A percentile compares a stretch with the other conserved stretches of the same genome.
phyloP scores from a whole-genome alignment of 2,888 invertebrate genomes.

The Pemphredon lugubris region DNA sequence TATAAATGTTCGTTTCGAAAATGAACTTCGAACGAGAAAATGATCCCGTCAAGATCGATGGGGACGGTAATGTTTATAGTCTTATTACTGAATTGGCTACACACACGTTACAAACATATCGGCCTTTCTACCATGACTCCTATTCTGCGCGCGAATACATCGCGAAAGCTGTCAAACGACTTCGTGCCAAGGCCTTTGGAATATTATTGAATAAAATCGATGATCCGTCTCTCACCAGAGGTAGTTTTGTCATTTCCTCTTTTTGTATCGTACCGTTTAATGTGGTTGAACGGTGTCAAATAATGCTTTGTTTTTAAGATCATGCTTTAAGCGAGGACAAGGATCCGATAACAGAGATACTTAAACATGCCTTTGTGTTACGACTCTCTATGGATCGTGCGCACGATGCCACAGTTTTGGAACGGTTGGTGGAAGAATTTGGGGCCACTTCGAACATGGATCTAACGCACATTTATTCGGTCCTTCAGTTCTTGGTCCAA shows the following conservation, averaged over 20 bases:
- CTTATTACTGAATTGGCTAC: slow-evolving; percentile 72
- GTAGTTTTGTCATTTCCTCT: background rate
- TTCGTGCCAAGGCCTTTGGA: slow-evolving; percentile 74
- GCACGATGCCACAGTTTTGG: slow-evolving; percentile 68
- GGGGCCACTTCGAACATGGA: slow-evolving; percentile 46
- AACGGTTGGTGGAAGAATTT: slow-evolving; percentile 66
- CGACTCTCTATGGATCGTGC: slow-evolving; percentile 61
- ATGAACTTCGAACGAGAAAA: too few relatives aligned
- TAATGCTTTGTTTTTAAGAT: slow-evolving; percentile 13
- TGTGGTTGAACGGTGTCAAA: background rate
- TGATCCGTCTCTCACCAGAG: background rate
- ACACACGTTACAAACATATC: slow-evolving; percentile 61
- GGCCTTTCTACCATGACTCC: slow-evolving; percentile 30
- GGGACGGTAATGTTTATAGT: slow-evolving; percentile 65
- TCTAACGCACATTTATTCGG: slow-evolving; percentile 54
- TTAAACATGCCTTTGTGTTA: slow-evolving; percentile 74
- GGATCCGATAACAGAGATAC: slow-evolving; percentile 74
- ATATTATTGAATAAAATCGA: slow-evolving; percentile 74
- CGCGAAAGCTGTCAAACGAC: slow-evolving; percentile 58
- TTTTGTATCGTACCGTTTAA: too few relatives aligned
- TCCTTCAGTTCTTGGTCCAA: slow-evolving; percentile 69
- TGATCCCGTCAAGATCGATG: background rate
- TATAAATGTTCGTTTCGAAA: too few relatives aligned
- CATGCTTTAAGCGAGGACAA: slow-evolving; percentile 29
- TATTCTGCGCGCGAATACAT: slow-evolving; percentile 49